phyloP scores from a whole-genome alignment of 2,888 invertebrate species.

The Dolichomitus sp. region DNA sequence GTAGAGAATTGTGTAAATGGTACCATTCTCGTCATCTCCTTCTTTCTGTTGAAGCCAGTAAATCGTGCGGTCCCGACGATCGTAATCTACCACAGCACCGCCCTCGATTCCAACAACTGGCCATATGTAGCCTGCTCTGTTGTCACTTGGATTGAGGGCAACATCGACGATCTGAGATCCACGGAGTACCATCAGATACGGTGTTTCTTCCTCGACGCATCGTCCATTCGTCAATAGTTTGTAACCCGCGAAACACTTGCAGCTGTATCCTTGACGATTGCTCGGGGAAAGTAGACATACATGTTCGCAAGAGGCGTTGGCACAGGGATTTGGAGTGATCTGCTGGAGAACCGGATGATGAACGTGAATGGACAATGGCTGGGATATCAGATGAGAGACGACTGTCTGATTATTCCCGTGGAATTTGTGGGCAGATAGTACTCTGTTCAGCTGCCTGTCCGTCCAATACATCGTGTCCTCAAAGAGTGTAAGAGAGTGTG shows the following conservation, averaged over 20 bases:
- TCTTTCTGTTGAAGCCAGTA: constrained; percentile 94
- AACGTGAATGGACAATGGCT: constrained; percentile 98
- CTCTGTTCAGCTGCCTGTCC: constrained; percentile 96
- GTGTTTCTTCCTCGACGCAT: constrained; percentile 94
- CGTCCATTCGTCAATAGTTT: constrained; percentile 90
- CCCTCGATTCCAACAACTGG: constrained; percentile 96
- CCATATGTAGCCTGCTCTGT: constrained; percentile 92
- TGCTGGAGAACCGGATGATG: constrained; percentile 98
- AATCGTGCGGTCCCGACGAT: constrained; percentile 93
- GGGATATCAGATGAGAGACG: constrained; percentile 97
- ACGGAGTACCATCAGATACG: constrained; percentile 96
- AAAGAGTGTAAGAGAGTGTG: constrained; percentile 97
- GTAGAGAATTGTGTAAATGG: constrained; percentile 94
- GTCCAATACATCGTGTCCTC: constrained; percentile 99
- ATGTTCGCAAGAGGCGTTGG: constrained; percentile 92
- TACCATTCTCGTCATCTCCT: constrained; percentile 93
- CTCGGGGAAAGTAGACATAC: constrained; percentile 96
- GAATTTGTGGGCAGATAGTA: constrained; percentile 96
- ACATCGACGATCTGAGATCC: constrained; percentile 94
- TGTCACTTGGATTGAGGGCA: constrained; percentile 92
- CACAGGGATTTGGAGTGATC: constrained; percentile 92
- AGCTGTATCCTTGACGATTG: constrained; percentile 91
- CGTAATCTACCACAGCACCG: constrained; percentile 96
- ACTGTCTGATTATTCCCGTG: constrained; percentile 97
- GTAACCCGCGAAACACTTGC: constrained; percentile 97